These are phyloP conservation scores for Coelopa pilipes DNA, from an alignment of 2,888 invertebrate species.

Conservation along the genomic window DNA sequence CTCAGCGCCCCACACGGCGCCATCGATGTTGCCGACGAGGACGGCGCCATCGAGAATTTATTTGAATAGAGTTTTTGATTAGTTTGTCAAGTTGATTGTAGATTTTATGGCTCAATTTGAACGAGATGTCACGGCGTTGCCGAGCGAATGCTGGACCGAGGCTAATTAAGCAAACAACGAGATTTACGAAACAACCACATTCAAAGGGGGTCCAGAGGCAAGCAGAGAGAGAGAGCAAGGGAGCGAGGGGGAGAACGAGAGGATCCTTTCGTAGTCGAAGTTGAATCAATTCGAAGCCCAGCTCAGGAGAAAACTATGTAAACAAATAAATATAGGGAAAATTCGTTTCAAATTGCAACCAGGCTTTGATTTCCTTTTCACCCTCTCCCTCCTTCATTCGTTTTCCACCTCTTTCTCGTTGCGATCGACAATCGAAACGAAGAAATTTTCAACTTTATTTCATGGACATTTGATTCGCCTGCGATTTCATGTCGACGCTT, in stretches of 20 bases:
- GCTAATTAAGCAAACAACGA: constrained; percentile 7
- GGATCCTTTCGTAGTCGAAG: too few relatives aligned
- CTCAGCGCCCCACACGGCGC: constrained; percentile 2
- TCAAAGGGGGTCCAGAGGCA: too few relatives aligned
- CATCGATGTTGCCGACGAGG: neutral
- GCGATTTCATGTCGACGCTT: constrained; percentile 19
- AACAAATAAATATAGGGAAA: too few relatives aligned
- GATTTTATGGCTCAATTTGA: constrained; percentile 19
- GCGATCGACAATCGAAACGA: neutral
- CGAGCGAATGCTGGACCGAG: neutral
- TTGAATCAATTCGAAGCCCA: too few relatives aligned
- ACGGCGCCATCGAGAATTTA: neutral
- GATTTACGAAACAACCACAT: neutral
- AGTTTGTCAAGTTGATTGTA: constrained; percentile 32
- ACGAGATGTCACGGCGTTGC: too few relatives aligned
- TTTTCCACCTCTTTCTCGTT: too few relatives aligned
- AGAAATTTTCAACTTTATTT: constrained; percentile 10
- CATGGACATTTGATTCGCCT: constrained; percentile 26
- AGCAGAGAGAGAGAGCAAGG: too few relatives aligned
- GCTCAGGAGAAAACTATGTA: too few relatives aligned
- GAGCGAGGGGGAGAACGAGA: too few relatives aligned
- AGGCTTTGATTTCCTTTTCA: too few relatives aligned
- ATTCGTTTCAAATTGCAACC: too few relatives aligned
- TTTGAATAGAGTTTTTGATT: constrained; percentile 37
- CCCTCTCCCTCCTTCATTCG: too few relatives aligned